phyloP scores from a whole-genome alignment of 64 coral and sea anemone species.

The Montipora sp. region DNA sequence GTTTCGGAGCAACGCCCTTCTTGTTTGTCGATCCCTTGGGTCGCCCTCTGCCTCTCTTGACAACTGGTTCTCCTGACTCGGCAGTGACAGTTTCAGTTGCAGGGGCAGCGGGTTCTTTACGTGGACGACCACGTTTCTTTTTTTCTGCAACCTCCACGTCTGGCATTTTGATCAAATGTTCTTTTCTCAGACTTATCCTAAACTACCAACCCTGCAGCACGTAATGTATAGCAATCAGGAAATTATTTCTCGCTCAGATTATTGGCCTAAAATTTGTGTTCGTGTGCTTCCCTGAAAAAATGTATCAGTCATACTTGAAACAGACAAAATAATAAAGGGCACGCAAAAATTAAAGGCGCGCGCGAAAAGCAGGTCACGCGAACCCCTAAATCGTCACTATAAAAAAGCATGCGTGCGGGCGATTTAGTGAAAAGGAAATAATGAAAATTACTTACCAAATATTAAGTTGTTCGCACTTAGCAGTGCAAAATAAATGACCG shows the following conservation, averaged over 20 bases:
- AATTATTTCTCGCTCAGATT: background rate
- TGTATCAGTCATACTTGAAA: too few species aligned
- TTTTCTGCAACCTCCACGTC: conserved; percentile 9
- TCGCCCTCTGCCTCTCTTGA: conserved; percentile 75
- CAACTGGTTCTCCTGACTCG: conserved; percentile 16
- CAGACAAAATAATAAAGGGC: too few species aligned
- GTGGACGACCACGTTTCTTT: conserved; percentile 42
- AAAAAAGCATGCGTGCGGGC: background rate
- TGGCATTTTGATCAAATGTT: conserved; percentile 20
- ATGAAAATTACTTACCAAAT: conserved; percentile 21
- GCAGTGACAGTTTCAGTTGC: background rate
- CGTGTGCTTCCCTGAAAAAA: background rate
- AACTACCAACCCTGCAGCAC: background rate
- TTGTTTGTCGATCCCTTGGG: conserved; percentile 64
- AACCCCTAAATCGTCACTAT: background rate
- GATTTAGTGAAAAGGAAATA: background rate
- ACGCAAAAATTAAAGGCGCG: background rate
- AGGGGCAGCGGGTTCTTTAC: conserved; percentile 8
- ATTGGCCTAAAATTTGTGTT: background rate
- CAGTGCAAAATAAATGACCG: conserved; percentile 30
- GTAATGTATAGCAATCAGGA: background rate
- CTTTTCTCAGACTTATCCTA: background rate
- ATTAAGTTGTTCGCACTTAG: conserved; percentile 18
- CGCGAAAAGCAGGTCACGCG: conserved; percentile 15
- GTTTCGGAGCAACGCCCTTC: conserved; percentile 41